A percentile compares a stretch with the other conserved stretches of the same genome.
phyloP scores from a whole-genome alignment of 2,113 vertebrate species.

The Syngnathus scovelli region DNA sequence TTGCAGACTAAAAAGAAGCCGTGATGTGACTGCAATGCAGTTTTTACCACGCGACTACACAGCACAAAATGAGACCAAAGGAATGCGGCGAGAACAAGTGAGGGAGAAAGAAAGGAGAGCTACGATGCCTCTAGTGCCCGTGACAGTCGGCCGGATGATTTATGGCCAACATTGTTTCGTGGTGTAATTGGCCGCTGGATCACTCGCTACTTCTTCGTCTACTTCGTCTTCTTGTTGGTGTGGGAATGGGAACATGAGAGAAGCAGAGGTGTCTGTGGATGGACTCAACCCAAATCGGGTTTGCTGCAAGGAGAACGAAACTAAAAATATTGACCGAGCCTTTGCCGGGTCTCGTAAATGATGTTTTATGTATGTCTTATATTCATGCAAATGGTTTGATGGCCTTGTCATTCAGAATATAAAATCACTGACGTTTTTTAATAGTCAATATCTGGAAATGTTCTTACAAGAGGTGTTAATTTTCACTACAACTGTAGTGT shows the following conservation, averaged over 20 bases:
- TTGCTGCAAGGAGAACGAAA: background rate
- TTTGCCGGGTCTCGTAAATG: background rate
- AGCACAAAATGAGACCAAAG: conserved; percentile 40
- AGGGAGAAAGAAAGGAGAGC: conserved; percentile 17
- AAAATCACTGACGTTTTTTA: background rate
- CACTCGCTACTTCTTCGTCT: background rate
- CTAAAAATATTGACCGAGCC: conserved; percentile 1
- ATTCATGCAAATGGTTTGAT: background rate
- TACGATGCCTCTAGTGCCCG: conserved; percentile 51
- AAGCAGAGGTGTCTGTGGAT: conserved; percentile 27
- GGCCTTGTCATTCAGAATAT: background rate
- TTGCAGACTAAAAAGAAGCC: background rate
- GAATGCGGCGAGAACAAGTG: conserved; percentile 13
- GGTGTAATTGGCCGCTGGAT: conserved; percentile 62
- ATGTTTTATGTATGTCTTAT: background rate
- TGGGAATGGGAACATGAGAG: conserved; percentile 34
- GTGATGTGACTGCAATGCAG: conserved; percentile 22
- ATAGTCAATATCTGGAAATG: no score
- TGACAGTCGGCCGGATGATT: conserved; percentile 64
- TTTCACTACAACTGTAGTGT: no score
- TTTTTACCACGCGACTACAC: conserved; percentile 24
- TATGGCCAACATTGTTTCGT: conserved; percentile 58
- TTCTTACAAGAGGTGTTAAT: no score
- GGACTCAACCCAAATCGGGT: conserved; percentile 11
- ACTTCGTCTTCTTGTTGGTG: conserved; percentile 10